Evolutionary conservation across 2,113 vertebrate genomes (phyloP).

Genomic region (Scatophagus argus): DNA sequence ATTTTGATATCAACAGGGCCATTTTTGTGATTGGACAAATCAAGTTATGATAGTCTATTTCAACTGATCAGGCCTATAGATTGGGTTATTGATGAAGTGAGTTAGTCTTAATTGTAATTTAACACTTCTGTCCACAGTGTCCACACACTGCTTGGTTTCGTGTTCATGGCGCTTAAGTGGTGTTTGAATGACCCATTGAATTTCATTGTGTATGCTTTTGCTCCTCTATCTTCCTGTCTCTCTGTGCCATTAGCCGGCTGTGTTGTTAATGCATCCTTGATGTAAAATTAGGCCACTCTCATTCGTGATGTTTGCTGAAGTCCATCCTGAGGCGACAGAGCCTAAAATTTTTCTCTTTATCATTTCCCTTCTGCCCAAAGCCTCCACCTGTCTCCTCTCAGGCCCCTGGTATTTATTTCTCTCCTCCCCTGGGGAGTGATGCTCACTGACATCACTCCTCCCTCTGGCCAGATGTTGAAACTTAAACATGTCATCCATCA

Average conservation of each 20-base stretch:
- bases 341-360: conserved; percentile 23
- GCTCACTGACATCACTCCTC: conserved; percentile 51
- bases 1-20: neutral
- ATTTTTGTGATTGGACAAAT: neutral
- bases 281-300: conserved; percentile 28
- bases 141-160: conserved; percentile 20
- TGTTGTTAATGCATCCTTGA: conserved; percentile 53
- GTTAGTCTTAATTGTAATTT: conserved; percentile 3
- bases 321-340: neutral
- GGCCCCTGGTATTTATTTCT: conserved; percentile 63
- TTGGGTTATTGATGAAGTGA: neutral
- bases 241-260: conserved; percentile 49
- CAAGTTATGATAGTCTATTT: neutral
- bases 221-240: conserved; percentile 25
- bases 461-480: conserved; percentile 75
- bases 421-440: conserved; percentile 40
- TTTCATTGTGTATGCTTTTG: conserved; percentile 47
- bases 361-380: conserved; percentile 30
- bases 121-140: neutral
- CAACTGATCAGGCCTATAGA: neutral
- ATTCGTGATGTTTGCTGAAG: conserved; percentile 25
- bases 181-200: conserved; percentile 54
- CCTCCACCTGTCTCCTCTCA: conserved; percentile 46
- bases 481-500: conserved; percentile 71
- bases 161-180: conserved; percentile 32